These are phyloP conservation scores for Pristionchus japonicus DNA, from an alignment of 2,888 invertebrate genomes.

Conservation along the genomic window DNA sequence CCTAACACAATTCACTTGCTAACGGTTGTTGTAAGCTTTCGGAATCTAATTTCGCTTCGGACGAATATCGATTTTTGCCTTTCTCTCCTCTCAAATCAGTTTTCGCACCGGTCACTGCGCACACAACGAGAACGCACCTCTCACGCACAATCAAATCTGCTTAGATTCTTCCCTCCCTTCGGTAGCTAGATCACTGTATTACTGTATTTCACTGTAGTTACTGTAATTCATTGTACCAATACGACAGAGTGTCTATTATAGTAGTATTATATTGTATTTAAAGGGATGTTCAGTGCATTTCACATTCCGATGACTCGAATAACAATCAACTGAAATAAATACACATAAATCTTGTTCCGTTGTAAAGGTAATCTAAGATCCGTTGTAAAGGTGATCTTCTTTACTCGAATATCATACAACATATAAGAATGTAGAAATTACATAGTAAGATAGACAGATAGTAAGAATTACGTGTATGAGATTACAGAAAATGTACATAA, in stretches of 20 bases:
- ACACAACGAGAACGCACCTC: constrained; percentile 5
- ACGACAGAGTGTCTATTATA: constrained; percentile 25
- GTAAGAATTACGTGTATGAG: no score
- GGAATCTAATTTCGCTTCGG: constrained; percentile 13
- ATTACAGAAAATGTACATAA: not conserved
- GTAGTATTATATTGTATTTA: constrained; percentile 38
- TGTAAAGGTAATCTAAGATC: no score
- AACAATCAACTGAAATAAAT: not conserved
- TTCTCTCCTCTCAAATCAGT: not conserved
- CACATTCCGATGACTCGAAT: constrained; percentile 5
- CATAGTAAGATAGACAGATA: no score
- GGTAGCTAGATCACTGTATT: constrained; percentile 35
- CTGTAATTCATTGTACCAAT: constrained; percentile 5
- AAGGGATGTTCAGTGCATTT: constrained; percentile 28
- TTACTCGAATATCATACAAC: no score
- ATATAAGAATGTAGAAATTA: no score
- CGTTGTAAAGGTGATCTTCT: no score
- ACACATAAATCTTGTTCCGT: not conserved
- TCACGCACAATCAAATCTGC: constrained; percentile 15
- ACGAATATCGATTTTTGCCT: not conserved
- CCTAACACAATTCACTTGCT: constrained; percentile 40
- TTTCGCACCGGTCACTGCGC: constrained; percentile 26
- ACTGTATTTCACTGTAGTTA: not conserved
- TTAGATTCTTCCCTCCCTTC: not conserved
- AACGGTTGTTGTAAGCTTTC: constrained; percentile 35